These are phyloP conservation scores for Drosophila recens DNA, from an alignment of 2,888 invertebrate genomes.

Conservation along the genomic window DNA sequence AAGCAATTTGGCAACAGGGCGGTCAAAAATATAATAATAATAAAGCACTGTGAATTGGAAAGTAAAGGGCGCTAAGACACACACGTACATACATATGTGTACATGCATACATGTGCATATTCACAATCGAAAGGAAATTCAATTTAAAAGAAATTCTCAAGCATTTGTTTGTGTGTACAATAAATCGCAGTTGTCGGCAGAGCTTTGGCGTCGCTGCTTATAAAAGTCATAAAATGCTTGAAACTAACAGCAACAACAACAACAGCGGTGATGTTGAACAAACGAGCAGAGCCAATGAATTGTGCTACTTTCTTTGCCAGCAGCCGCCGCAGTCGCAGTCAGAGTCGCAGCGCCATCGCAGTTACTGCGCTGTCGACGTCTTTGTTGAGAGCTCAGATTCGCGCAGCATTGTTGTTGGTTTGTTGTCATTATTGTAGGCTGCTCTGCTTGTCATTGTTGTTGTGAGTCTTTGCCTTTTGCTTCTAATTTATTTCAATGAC, in stretches of 20 bases:
- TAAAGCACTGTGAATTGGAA: slow-evolving; percentile 62
- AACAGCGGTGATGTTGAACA: slow-evolving; percentile 40
- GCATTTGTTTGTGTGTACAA: slow-evolving; percentile 20
- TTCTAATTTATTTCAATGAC: slow-evolving; percentile 76
- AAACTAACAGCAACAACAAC: slow-evolving; percentile 25
- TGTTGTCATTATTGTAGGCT: slow-evolving; percentile 41
- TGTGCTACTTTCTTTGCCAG: slow-evolving; percentile 77
- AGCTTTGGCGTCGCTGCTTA: slow-evolving; percentile 31
- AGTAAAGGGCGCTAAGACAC: slow-evolving; percentile 62
- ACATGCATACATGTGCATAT: background rate
- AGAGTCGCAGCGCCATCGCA: background rate
- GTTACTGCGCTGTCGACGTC: slow-evolving; percentile 41
- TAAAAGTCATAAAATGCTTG: slow-evolving; percentile 52
- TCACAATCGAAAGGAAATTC: slow-evolving; percentile 63
- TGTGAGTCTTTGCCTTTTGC: slow-evolving; percentile 42
- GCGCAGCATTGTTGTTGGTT: slow-evolving; percentile 41
- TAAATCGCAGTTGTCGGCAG: slow-evolving; percentile 51
- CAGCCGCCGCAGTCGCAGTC: slow-evolving; percentile 32
- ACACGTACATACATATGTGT: background rate
- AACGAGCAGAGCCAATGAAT: slow-evolving; percentile 62
- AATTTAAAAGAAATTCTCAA: slow-evolving; percentile 61
- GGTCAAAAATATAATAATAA: slow-evolving; percentile 27
- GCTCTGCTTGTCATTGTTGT: slow-evolving; percentile 20
- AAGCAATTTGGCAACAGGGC: slow-evolving; percentile 49
- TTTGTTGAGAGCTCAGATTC: slow-evolving; percentile 44